Evolutionary conservation across 1,140 invertebrate species (phyloP).

Genomic region (Leptinotarsa texana): DNA sequence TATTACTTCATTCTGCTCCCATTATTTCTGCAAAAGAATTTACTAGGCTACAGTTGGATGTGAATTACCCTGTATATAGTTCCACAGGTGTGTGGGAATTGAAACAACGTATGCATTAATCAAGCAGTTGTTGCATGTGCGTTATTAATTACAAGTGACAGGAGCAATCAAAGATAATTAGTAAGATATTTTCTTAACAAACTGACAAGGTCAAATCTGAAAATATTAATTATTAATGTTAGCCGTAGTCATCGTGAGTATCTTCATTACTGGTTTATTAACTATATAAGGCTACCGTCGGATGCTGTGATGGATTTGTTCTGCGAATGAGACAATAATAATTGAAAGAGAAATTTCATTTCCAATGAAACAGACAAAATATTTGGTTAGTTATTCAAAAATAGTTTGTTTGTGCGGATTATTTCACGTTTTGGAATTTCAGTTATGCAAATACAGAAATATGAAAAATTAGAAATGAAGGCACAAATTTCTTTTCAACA

Average conservation of each 20-base stretch:
- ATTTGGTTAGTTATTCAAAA: too few species aligned
- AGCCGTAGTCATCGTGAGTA: not conserved
- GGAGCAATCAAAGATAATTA: constrained; percentile 35
- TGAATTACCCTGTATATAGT: not conserved
- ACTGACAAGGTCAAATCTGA: constrained; percentile 28
- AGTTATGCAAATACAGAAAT: too few species aligned
- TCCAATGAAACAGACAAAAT: too few species aligned
- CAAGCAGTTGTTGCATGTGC: constrained; percentile 26
- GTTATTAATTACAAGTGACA: constrained; percentile 34
- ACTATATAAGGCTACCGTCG: constrained; percentile 4
- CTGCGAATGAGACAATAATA: too few species aligned
- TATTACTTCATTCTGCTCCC: too few species aligned
- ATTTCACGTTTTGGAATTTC: too few species aligned
- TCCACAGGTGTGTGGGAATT: constrained; percentile 28
- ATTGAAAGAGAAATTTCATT: too few species aligned
- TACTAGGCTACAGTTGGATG: too few species aligned
- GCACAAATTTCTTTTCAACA: too few species aligned
- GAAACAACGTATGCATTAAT: constrained; percentile 30
- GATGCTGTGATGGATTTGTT: not conserved
- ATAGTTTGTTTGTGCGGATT: too few species aligned
- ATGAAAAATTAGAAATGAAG: too few species aligned
- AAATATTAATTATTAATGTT: constrained; percentile 26
- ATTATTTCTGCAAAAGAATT: too few species aligned
- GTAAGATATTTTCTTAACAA: constrained; percentile 26
- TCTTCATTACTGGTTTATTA: constrained; percentile 4